Base-by-base conservation (phyloP, 2,113 vertebrate species). In the Gobiocypris rarus region DNA sequence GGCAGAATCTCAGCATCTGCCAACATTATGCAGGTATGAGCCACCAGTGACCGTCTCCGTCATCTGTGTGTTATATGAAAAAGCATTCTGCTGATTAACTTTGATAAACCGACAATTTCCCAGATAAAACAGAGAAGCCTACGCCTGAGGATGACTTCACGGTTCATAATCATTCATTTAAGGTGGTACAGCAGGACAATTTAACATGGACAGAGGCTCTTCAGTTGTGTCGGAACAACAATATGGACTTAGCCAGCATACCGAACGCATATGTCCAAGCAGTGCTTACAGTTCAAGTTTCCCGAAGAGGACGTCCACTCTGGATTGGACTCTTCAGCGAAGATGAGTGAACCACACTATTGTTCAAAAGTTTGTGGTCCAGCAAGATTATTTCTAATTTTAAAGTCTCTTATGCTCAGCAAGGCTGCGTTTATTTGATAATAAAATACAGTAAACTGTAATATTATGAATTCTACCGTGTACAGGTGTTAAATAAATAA, bases 291-390 rank as follows among this genome's bases (percentile, higher is more conserved):
- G 93, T 95, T 85, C 89, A 92, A 3, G 92, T 95, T 1, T 93
- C 88, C 87, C 93, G 90, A 1, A 90, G 28, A 2, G 88, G 89
- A 24, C 88, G 83, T 0, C 93, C 96, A 1, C 90, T 98, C 86
- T 99, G 98, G 98, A 97, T 96, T 41, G 98, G 98, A 86, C 95
- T 99, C 74, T 95, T 93, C 82, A 98, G 97, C 80, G 92, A 94
- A 87, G 96, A 98, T 0, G 92, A 93, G 96, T 77, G 48, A 75
- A 73, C 28, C 11, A 31, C 26, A 31, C 13, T 65, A 15, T 11
- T 0, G 6, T 26, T 73, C 41, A 24, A 71, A 71, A 71, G 11
- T 45, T 71, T 43, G 38, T 10, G 10, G 38, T 43, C 22, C n/a
- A 5, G 9, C 43, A 8, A 1, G 0, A 13, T 71, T 43, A 43